A percentile compares a stretch with the other conserved stretches of the same genome.
phyloP scores from a whole-genome alignment of 2,888 invertebrate genomes.

The Himalopsyche japonica region DNA sequence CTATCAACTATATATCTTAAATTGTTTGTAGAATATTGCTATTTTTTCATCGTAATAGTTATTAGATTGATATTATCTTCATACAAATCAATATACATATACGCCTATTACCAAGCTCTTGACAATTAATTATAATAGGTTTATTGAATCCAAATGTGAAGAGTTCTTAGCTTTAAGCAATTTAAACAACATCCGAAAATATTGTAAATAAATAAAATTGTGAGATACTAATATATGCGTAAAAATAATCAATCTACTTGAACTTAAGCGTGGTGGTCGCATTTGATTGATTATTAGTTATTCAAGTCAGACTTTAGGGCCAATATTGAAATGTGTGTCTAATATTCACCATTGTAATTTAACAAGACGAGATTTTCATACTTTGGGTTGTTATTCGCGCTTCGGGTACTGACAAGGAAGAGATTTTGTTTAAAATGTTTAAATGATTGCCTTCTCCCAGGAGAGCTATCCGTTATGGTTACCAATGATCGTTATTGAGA shows the following conservation, averaged over 20 bases:
- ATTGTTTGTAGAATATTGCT: too few species aligned
- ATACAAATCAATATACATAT: too few species aligned
- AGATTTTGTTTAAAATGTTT: constrained; percentile 24
- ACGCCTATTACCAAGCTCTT: too few species aligned
- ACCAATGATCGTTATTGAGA: background rate
- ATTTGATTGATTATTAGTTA: constrained; percentile 30
- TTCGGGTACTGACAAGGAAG: constrained; percentile 20
- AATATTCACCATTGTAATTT: constrained; percentile 12
- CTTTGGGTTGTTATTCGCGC: background rate
- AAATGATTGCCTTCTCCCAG: constrained; percentile 33
- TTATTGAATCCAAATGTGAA: too few species aligned
- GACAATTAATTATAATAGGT: too few species aligned
- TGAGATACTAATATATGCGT: too few species aligned
- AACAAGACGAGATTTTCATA: background rate
- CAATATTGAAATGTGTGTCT: constrained; percentile 19
- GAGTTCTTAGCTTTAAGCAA: too few species aligned
- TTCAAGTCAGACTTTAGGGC: background rate
- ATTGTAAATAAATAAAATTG: too few species aligned
- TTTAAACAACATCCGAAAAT: too few species aligned
- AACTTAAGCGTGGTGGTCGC: background rate
- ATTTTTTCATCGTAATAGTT: too few species aligned
- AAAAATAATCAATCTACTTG: background rate
- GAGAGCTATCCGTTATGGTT: constrained; percentile 19
- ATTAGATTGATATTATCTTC: too few species aligned
- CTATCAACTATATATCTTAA: too few species aligned